A percentile compares a stretch with the other conserved stretches of the same genome.
Evolutionary conservation across 2,888 invertebrate genomes (phyloP).

Genomic region (Eustalomyia histrio): DNA sequence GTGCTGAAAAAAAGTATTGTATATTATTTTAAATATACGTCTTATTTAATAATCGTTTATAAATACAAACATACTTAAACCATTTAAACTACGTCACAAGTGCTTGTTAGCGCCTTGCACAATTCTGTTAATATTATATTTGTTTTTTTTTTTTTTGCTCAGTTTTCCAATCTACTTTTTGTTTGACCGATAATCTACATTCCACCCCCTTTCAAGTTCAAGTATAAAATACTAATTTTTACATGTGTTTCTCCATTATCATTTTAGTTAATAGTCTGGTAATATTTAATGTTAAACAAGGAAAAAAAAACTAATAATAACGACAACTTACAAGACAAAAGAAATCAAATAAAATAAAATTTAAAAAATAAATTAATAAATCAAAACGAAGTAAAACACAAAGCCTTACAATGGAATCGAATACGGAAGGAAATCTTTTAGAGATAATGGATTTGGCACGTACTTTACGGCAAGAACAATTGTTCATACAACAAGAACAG

Average conservation of each 20-base stretch:
- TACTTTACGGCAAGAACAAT: constrained; percentile 83
- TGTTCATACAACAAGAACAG: constrained; percentile 92
- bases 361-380: constrained; percentile 24
- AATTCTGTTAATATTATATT: constrained; percentile 39
- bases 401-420: constrained; percentile 73
- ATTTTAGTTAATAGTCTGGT: constrained; percentile 30
- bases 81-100: constrained; percentile 46
- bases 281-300: constrained; percentile 39
- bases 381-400: constrained; percentile 31
- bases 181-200: constrained; percentile 21
- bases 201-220: constrained; percentile 46
- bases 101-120: constrained; percentile 63
- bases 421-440: constrained; percentile 77
- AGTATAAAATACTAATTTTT: constrained; percentile 27
- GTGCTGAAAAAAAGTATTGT: no score
- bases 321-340: constrained; percentile 1
- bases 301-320: background rate
- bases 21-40: background rate
- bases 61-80: background rate
- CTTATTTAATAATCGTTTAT: background rate
- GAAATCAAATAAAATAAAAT: background rate
- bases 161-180: background rate
- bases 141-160: constrained; percentile 7
- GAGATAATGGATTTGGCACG: constrained; percentile 80
- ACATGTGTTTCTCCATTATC: constrained; percentile 23